A percentile compares a stretch with the other conserved stretches of the same genome.
phyloP scores from a whole-genome alignment of 1,140 invertebrate species.

The Drosophila triauraria region DNA sequence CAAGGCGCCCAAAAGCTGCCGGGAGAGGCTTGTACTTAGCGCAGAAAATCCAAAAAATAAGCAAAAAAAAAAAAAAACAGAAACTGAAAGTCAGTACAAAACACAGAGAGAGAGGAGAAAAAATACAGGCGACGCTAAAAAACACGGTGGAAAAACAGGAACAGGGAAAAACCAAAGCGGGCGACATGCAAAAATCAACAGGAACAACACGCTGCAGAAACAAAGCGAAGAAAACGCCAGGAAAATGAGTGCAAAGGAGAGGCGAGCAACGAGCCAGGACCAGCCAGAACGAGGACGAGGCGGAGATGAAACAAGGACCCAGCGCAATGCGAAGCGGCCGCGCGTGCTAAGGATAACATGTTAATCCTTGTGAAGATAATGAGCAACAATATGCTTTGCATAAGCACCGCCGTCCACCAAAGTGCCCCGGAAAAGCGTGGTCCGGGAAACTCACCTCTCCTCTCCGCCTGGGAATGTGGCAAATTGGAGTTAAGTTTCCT shows the following conservation, averaged over 20 bases:
- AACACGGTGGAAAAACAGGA: conserved; percentile 30
- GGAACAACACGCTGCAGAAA: conserved; percentile 35
- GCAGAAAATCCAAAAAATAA: conserved; percentile 17
- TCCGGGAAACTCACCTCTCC: not conserved
- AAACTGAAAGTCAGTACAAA: conserved; percentile 7
- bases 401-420: conserved; percentile 65
- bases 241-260: not conserved
- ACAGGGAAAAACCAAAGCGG: conserved; percentile 45
- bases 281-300: not conserved
- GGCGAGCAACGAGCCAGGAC: too few relatives aligned
- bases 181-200: conserved; percentile 70
- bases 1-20: conserved; percentile 47
- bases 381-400: conserved; percentile 79
- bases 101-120: not conserved
- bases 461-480: conserved; percentile 12
- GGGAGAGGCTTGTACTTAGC: conserved; percentile 35
- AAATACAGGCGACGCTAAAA: conserved; percentile 17
- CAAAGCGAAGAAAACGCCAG: not conserved
- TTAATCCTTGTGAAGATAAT: conserved; percentile 78
- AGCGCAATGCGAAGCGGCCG: conserved; percentile 40
- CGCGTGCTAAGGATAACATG: conserved; percentile 78
- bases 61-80: not conserved
- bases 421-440: conserved; percentile 64
- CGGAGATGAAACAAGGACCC: conserved; percentile 7
- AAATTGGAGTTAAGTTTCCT: conserved; percentile 32